These are phyloP conservation scores for Pyrgilauda ruficollis DNA, from an alignment of 2,113 vertebrate species.

Conservation along the genomic window DNA sequence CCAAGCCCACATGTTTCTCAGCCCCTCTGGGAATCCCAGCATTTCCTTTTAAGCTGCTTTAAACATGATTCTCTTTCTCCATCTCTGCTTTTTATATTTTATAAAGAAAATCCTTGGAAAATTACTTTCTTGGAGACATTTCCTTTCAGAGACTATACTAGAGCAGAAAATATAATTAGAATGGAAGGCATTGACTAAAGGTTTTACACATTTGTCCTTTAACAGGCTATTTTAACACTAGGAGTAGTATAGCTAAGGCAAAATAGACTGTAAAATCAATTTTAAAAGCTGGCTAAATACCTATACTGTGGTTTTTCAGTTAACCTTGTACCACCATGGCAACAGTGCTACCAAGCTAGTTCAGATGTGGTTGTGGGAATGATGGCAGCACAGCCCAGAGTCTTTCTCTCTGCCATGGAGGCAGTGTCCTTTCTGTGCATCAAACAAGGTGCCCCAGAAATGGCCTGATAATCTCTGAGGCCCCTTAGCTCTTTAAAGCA, in stretches of 20 bases:
- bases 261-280: constrained; percentile 2
- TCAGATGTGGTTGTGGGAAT: background rate
- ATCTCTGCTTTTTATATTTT: constrained; percentile 14
- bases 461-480: background rate
- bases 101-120: constrained; percentile 20
- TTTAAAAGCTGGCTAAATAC: background rate
- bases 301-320: background rate
- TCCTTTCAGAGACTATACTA: background rate
- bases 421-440: background rate
- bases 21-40: constrained; percentile 4
- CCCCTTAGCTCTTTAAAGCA: background rate
- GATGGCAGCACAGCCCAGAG: background rate
- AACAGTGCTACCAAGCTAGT: background rate
- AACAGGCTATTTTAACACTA: background rate
- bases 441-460: background rate
- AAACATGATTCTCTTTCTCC: constrained; percentile 17
- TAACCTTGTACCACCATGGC: background rate
- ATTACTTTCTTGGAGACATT: background rate
- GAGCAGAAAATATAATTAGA: background rate
- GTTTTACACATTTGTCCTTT: background rate
- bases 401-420: background rate
- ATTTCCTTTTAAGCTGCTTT: constrained; percentile 37
- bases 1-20: constrained; percentile 33
- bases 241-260: background rate
- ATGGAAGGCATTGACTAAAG: background rate